Base-by-base conservation (phyloP, 1,140 invertebrate species). In the Galleria mellonella region DNA sequence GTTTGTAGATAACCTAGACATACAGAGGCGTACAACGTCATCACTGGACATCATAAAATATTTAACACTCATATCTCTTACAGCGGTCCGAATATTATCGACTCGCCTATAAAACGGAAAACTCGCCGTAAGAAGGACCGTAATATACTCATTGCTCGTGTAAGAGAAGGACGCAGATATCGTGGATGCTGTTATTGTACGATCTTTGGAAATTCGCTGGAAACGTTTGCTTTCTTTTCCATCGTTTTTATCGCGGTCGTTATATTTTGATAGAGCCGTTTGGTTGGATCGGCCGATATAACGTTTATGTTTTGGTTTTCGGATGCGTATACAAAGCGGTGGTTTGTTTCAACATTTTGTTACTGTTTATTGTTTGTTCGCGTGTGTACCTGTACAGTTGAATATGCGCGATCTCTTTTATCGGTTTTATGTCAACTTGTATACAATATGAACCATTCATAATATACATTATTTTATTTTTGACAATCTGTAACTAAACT, bases 201-300 rank as follows among this genome's bases (percentile, higher is more conserved):
- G 67, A 78, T 81, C 74, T 83, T 82, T 79, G 68, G 68, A 82
- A 83, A 81, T 78, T 81, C 67, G 66, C 63, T 57, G 63, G 65
- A 70, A 71, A 63, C 68, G 69, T 72, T 83, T 81, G 74, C 78
- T 84, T 84, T 83, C 81, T 84, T 83, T 67, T 76, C 75, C 70
- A 82, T 78, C 74, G 78, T 70, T 82, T 81, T 83, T 82, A 83
- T 85, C 73, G 73, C 47, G 48, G 71, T 72, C 81, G 81, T 83
- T 85, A 85, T 78, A 77, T 83, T 83, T 85, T 85, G 76, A 85
- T 83, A 77, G 75, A 74, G 72, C 77, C 60, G 71, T 82, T 81
- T 69, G 62, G 62, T 49, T 43, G 55, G 70, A 77, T 72, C 70
- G 72, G 50, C 72, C 27, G 69, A 71, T 79, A 74, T 78, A 77